Evolutionary conservation across 2,797 vertebrate genomes (phyloP), one percentile per base, ranked within the genome.

Genomic region (Hydrolagus colliei): DNA sequence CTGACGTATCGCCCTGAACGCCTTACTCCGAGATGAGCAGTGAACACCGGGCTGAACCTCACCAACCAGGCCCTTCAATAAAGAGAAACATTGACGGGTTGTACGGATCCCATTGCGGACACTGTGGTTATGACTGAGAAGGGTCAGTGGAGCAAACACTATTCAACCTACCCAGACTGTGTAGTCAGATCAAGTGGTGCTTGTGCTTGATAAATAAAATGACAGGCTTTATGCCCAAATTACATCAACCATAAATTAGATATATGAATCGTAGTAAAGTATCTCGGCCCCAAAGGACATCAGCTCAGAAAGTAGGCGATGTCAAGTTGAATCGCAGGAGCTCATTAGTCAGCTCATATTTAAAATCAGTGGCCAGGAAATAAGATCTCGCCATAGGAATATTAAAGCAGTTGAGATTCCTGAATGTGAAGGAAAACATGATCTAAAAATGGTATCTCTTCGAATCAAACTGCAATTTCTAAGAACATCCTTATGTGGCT

Each of bases 341-440:
- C 65, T 84, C 32, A 84, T 84, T 84, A 84, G 79, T 84, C 65
- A 71, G 27, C 18, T 84, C n/a, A 63, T 71, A 71, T 84, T 67
- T 84, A 71, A 84, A 84, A 84, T 84, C 79, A 84, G 71, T 84
- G 65, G 41, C 35, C 32, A 41, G 32, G 79, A 84, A 84, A 84
- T 84, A 84, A 84, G 65, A 71, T 71, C 79, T 52, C 32, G 18
- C 79, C 14, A 84, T 71, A 68, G 65, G 10, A 68, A 68, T 68
- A 18, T 52, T 18, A 71, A 71, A 32, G 41, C 32, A 12, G 65
- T 18, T 65, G 12, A 67, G 65, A 18, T 84, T 84, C 32, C 68
- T 84, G 65, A 84, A 84, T 84, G 18, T 52, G 41, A 32, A 71
- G 65, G 52, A 84, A 65, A 18, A 35, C 5, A 82, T 4, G 13